Base-by-base conservation (phyloP, 2,113 vertebrate genomes). In the Cebus imitator region DNA sequence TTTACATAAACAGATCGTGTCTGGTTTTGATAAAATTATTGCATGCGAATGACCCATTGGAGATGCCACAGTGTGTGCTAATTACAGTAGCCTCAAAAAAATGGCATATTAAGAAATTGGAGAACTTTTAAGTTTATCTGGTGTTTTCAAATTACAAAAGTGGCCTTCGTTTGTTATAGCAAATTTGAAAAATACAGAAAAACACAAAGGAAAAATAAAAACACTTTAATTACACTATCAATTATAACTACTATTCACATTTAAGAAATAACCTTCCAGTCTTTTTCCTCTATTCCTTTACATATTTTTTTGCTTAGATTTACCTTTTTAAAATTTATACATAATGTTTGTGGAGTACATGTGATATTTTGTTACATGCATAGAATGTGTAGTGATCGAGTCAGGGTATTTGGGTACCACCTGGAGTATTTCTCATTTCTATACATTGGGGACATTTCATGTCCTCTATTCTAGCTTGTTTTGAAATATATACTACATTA, bases 181-280 rank as follows among this genome's bases (percentile, higher is more conserved):
- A 89, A 96, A 95, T 95, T 87, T 93, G 85, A 37, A 96, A 96
- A 96, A 76, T 64, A 58, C 14, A 70, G 48, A 76, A 84, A 86
- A 96, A 94, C 64, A 81, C 76, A 93, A 95, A 93, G 48, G 83
- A 95, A 95, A 96, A 96, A 52, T 84, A 87, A 97, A 97, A 91
- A 11, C 35, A 84, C 11, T 61, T 32, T 68, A 87, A 90, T 85
- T 23, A 17, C 37, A 87, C 64, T 92, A n/a, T 91, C 75, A 73
- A 76, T 6, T 73, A 4, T 86, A 81, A 82, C 70, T 43, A 52
- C 37, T 48, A 13, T 80, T 96, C 57, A 96, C 87, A 50, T 94
- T 92, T 85, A 86, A 40, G 81, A 93, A 96, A 92, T 90, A 68
- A 58, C 20, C 57, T 94, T 94, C 40, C 64, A 35, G 76, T 68